Evolutionary conservation across 1,140 invertebrate species (phyloP), one percentile per base, ranked within the genome.

Genomic region (Drosophila auraria): DNA sequence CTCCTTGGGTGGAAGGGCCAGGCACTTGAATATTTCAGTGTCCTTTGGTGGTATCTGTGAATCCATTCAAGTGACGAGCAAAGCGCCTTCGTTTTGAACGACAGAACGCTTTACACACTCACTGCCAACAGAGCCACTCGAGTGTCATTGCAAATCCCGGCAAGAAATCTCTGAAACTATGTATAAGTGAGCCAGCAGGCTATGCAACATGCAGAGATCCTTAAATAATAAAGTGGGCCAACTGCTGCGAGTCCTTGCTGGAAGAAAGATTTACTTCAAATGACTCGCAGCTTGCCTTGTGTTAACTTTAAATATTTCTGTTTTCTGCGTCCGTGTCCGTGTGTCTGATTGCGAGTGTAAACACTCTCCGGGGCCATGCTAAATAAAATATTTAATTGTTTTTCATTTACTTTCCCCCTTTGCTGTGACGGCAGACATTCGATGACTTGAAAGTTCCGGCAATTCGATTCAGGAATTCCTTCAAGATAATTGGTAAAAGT

Each of bases 321-420:
- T 78, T 47, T 78, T 50, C 44, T 36, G 54, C n/a, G 15, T 23
- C 3, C 17, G 15, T 25, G 33, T 45, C 45, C 38, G 27, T 65
- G 25, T 53, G 44, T 64, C 50, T 47, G 54, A 44, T 33, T 62
- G 47, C 45, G 54, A 61, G 33, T 58, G 59, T 59, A 64, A 73
- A 66, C 49, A 44, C 20, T 69, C 63, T 80, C 49, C 63, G 73
- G 74, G 70, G 75, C 47, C 79, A 64, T 58, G 68, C 27, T 68
- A 77, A 82, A 87, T 90, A 73, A 82, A 86, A 90, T 74, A 90
- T 90, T 90, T 77, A 82, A 90, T 86, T 90, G 86, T 86, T 86
- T 89, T 90, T 80, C 70, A 80, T 89, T 84, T 68, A 58, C 68
- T 62, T 68, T 64, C 36, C 62, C 66, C 27, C 33, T 27, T 49